Base-by-base conservation (phyloP, 2,797 vertebrate genomes). In the Coregonus sp. region DNA sequence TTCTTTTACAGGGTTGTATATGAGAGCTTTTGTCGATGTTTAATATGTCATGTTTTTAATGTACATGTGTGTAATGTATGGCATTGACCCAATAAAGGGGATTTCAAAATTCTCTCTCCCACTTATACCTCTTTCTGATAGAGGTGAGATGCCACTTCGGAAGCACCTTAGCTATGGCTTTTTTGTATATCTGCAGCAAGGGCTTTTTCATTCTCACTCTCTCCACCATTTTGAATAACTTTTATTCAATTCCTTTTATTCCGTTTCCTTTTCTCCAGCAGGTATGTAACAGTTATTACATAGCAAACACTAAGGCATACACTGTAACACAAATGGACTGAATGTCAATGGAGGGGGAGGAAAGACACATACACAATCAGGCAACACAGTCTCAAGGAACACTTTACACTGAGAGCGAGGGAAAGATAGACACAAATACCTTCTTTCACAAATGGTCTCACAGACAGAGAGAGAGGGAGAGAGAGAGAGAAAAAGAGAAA, bases 391-490 rank as follows among this genome's bases (percentile, higher is more conserved):
- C 47, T 70, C 40, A 68, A 75, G 66, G 66, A n/a, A n/a, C n/a
- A n/a, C n/a, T n/a, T n/a, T n/a, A n/a, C n/a, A n/a, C n/a, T n/a
- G 25, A 25, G 25, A 25, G 25, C 25, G 25, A 25, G 25, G 25
- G 25, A 12, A 50, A 73, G 33, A 11, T 20, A 18, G 52, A 54
- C 14, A 54, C 5, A n/a, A 77, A 86, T 80, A 80, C 79, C 75
- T 80, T 81, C 76, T 80, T 73, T 81, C 33, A 75, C 75, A 59
- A 70, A 73, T 35, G 74, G 65, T 54, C 80, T 81, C 78, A 81
- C 35, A 40, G 77, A 35, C 50, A 70, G 76, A 75, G 66, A 69
- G 16, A 65, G 20, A 61, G 63, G 78, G 35, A 35, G 35, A n/a
- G 5, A 69, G 33, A 37, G 15, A 37, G 6, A 69, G 33, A 47